Evolutionary conservation across 2,113 vertebrate genomes (phyloP), one percentile per base, ranked within the genome.

Genomic region (Melanotaenia duboulayi): DNA sequence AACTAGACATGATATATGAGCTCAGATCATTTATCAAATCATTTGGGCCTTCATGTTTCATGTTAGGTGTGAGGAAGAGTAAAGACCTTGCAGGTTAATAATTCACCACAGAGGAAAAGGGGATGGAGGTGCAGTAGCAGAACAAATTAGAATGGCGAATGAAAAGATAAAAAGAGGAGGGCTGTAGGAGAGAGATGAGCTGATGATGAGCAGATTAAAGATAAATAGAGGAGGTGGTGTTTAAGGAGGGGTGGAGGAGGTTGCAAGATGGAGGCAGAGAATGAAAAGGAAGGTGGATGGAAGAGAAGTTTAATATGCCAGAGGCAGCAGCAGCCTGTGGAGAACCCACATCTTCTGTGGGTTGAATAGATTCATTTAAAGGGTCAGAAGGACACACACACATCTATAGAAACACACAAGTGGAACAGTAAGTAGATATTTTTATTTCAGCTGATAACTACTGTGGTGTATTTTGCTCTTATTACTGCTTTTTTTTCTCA

Each of bases 261-360:
- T 13, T 9, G 56, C 59, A 25, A 68, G 63, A 76, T 67, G 46
- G 59, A 71, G 69, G 44, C 9, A 9, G 50, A 35, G 59, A 54
- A 60, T 50, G 49, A 71, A 65, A 44, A 76, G n/a, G 74, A 54
- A 40, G 23, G 44, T 57, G 56, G 62, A 74, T 59, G 32, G 73
- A 80, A 50, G 76, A 63, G 54, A 76, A 67, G 68, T 83, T 87
- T 90, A 88, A 78, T 82, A 85, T 90, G 75, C 83, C 46, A 39
- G 68, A 64, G 79, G 61, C 69, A 37, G 69, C 60, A 49, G 57
- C 42, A 35, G 58, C 66, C 68, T 85, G 67, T 54, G 46, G 68
- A 71, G 66, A 83, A 78, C 60, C 69, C 51, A 81, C 79, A 83
- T 86, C 78, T 71, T 85, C 66, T 59, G 1, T 25, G 49, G 58